Conservation (phyloP, 1,140 invertebrate species). For the Zaprionus davidi region DNA sequence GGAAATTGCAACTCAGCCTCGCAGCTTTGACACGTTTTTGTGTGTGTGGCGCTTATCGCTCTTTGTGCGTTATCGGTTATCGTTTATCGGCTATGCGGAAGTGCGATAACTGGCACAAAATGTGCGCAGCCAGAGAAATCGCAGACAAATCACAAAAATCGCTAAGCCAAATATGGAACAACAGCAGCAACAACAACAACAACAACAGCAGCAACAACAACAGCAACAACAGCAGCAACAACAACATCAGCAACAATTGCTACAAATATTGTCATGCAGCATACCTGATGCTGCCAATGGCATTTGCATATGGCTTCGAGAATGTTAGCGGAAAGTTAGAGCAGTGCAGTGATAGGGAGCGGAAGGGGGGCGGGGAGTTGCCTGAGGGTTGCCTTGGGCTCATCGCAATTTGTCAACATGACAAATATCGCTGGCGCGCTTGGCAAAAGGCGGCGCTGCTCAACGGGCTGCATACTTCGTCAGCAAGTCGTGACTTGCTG, state of each 20-base stretch:
- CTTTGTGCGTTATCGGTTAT: background rate
- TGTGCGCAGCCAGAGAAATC: background rate
- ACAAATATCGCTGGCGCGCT: slow-evolving; percentile 45
- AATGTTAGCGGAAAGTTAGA: slow-evolving; percentile 32
- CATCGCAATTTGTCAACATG: slow-evolving; percentile 74
- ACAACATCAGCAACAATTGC: slow-evolving; percentile 14
- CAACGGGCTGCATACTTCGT: slow-evolving; percentile 9
- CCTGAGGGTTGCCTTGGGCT: slow-evolving; percentile 6
- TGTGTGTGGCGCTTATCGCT: background rate
- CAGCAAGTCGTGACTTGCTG: background rate
- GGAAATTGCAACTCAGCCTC: background rate
- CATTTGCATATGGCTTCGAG: slow-evolving; percentile 70
- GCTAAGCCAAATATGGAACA: slow-evolving; percentile 10
- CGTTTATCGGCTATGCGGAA: background rate
- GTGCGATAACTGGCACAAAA: slow-evolving; percentile 5
- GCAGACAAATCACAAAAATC: slow-evolving; percentile 1
- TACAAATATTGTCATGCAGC: slow-evolving; percentile 63
- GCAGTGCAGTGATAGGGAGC: background rate
- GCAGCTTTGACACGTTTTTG: slow-evolving; percentile 22
- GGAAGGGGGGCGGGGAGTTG: background rate
- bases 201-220: background rate
- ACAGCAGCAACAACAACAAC: background rate
- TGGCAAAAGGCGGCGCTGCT: slow-evolving; percentile 29
- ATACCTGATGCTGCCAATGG: slow-evolving; percentile 66
- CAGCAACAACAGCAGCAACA: slow-evolving; percentile 14